phyloP scores from a whole-genome alignment of 37 sponge, comb jelly and placozoan genomes.

The Diacarnus erythraeanus region DNA sequence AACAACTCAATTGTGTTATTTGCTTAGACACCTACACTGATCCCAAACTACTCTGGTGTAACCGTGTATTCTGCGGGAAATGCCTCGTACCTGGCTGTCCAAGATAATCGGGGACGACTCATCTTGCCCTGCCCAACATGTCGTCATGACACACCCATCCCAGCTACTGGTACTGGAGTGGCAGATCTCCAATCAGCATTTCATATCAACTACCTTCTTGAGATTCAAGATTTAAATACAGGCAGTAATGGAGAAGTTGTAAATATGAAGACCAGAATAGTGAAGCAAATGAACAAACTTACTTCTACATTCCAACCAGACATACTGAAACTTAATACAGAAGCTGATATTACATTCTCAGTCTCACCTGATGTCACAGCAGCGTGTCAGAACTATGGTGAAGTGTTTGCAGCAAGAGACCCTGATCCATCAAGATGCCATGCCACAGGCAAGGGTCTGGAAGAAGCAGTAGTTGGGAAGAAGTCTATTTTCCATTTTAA shows the following conservation, averaged over 20 bases:
- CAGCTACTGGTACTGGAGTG: too few species aligned
- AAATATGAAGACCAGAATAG: slow-evolving; percentile 2
- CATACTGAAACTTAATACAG: background rate
- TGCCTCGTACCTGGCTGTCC: too few species aligned
- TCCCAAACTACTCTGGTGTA: too few species aligned
- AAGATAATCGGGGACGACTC: too few species aligned
- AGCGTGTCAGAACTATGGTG: background rate
- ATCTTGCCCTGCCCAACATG: too few species aligned
- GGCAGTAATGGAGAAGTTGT: slow-evolving; percentile 12
- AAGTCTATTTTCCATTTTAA: background rate
- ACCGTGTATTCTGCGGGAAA: too few species aligned
- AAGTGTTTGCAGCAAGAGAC: background rate
- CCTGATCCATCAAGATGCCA: background rate
- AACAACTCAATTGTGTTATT: too few species aligned
- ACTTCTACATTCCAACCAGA: slow-evolving; percentile 8
- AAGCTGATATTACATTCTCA: background rate
- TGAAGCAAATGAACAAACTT: background rate
- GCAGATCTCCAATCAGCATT: too few species aligned
- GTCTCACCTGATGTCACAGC: background rate
- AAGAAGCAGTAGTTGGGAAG: slow-evolving; percentile 1
- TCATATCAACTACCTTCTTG: too few species aligned
- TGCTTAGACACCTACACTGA: too few species aligned
- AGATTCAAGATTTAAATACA: too few species aligned
- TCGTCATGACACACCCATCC: too few species aligned
- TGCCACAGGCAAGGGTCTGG: background rate